Evolutionary conservation across 2,888 invertebrate genomes (phyloP), one percentile per base, ranked within the genome.

Genomic region (Heliconius ethilla): DNA sequence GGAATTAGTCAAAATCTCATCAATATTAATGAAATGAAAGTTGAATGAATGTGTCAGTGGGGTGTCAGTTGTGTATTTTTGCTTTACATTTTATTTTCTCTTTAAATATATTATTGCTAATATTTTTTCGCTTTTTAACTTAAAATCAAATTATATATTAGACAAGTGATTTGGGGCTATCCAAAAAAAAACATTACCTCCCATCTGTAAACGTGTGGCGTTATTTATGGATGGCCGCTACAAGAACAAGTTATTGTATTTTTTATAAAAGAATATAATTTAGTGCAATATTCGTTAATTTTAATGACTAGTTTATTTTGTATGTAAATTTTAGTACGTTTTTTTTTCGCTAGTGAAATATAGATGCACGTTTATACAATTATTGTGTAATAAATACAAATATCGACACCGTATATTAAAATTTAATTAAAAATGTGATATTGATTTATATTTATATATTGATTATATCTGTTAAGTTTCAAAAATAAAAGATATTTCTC

Each of bases 401-500:
- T 37, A 59, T 55, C 33, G 27, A 25, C 75, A 67, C 66, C 69
- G 67, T 79, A 73, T 79, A 55, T 70, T 79, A 77, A 77, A 77
- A 75, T 78, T 79, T 79, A 55, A 78, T 80, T 73, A 78, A 75
- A 80, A 81, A 79, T 80, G 80, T 80, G 80, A 81, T 81, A 81
- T 81, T 76, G 72, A 81, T 81, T 82, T 80, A 80, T 76, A 75
- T 73, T 77, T 73, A 76, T 72, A 79, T 80, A 78, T 74, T 76
- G 76, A 76, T 75, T 76, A 27, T 79, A 81, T 78, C 79, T 82
- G 81, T 82, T 82, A 82, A 82, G 82, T 82, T 82, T 82, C 72
- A 66, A 75, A 73, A 81, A 81, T 81, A 78, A 79, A 82, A 74
- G 70, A 78, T 81, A 81, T 82, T 81, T 79, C 81, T 79, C 63